Evolutionary conservation across 2,888 invertebrate species (phyloP).

Genomic region (Amblyjoppa proteus): DNA sequence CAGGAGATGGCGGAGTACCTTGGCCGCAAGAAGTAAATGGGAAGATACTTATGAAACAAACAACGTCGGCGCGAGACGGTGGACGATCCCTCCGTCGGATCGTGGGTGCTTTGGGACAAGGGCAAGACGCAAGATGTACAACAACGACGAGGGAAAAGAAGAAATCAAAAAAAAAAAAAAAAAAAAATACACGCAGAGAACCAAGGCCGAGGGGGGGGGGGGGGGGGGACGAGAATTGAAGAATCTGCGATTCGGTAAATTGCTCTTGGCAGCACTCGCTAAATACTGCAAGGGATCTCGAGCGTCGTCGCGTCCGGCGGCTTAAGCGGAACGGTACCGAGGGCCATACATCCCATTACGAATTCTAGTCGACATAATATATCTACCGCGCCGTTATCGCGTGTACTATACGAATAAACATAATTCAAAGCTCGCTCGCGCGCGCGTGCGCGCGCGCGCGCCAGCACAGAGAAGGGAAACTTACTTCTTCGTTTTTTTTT

Average conservation of each 20-base stretch:
- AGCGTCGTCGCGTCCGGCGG: constrained; percentile 65
- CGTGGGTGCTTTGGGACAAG: constrained; percentile 54
- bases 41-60: constrained; percentile 71
- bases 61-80: constrained; percentile 74
- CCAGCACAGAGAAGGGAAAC: constrained; percentile 31
- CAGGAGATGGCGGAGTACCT: constrained; percentile 93
- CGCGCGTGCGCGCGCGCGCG: constrained; percentile 34
- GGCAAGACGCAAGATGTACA: constrained; percentile 19
- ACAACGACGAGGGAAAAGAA: constrained; percentile 16
- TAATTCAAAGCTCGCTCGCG: constrained; percentile 36
- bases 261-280: constrained; percentile 13
- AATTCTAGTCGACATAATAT: constrained; percentile 84
- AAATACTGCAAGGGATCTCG: constrained; percentile 52
- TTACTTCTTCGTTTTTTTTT: constrained; percentile 6
- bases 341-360: constrained; percentile 82
- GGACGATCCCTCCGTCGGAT: constrained; percentile 35
- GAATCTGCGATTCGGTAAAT: not conserved
- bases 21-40: constrained; percentile 87
- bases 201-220: too few relatives aligned
- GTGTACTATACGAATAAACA: constrained; percentile 64
- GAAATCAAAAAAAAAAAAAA: not conserved
- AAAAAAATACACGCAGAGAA: not conserved
- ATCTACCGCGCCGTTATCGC: constrained; percentile 77
- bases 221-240: constrained; percentile 2
- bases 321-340: constrained; percentile 79